A percentile compares a stretch with the other conserved stretches of the same genome.
phyloP scores from a whole-genome alignment of 2,113 vertebrate species.

The Kryptolebias marmoratus region DNA sequence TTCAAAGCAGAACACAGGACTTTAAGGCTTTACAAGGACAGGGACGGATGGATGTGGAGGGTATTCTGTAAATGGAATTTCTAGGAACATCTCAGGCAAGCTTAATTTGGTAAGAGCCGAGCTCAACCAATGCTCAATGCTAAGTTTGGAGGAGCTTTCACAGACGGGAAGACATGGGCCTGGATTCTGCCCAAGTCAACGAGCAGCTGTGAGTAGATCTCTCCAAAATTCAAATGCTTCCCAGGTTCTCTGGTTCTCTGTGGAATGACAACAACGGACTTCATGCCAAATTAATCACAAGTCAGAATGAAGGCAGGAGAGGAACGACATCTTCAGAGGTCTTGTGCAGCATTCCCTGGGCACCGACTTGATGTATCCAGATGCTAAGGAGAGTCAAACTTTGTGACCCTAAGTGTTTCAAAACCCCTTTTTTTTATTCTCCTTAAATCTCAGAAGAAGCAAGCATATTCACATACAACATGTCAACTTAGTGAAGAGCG shows the following conservation, averaged over 20 bases:
- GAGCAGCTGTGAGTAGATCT: constrained; percentile 76
- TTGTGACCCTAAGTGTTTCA: constrained; percentile 40
- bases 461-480: constrained; percentile 43
- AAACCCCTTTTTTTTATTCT: constrained; percentile 28
- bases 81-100: constrained; percentile 44
- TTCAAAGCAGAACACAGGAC: constrained; percentile 29
- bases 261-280: constrained; percentile 71
- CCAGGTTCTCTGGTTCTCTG: constrained; percentile 61
- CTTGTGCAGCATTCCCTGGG: constrained; percentile 30
- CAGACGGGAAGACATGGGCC: constrained; percentile 57
- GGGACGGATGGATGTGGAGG: neutral
- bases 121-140: constrained; percentile 54
- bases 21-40: constrained; percentile 25
- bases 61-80: constrained; percentile 37
- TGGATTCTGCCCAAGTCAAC: constrained; percentile 60
- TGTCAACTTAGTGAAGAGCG: neutral
- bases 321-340: constrained; percentile 42
- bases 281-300: constrained; percentile 61
- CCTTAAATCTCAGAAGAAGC: constrained; percentile 8
- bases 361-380: constrained; percentile 49
- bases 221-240: constrained; percentile 65
- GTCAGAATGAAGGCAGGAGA: constrained; percentile 33
- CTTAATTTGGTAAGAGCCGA: constrained; percentile 52
- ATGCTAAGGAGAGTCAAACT: constrained; percentile 25
- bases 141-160: constrained; percentile 63